These are phyloP conservation scores for Campylomormyrus tamandua DNA, from an alignment of 2,113 vertebrate species.

Conservation along the genomic window DNA sequence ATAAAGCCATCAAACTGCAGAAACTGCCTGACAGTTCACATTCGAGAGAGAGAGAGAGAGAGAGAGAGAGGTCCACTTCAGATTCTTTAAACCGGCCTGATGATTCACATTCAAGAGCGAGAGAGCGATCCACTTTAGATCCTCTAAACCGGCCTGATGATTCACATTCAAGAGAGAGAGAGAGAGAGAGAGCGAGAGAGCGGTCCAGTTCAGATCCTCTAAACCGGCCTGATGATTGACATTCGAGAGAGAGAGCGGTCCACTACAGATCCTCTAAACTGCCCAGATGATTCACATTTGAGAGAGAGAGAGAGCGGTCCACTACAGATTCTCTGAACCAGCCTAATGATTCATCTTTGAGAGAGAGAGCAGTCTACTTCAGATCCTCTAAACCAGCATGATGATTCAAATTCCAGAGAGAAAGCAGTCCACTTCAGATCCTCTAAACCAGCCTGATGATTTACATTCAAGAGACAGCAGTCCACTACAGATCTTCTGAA, in stretches of 20 bases:
- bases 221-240: background rate
- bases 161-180: background rate
- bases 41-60: background rate
- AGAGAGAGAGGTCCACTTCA: background rate
- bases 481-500: background rate
- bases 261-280: background rate
- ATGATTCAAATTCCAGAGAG: background rate
- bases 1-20: conserved; percentile 41
- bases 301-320: background rate
- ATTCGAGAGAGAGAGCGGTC: background rate
- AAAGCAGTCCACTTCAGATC: background rate
- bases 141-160: background rate
- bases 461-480: background rate
- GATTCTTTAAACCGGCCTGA: background rate
- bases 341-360: background rate
- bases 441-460: background rate
- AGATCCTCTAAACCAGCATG: background rate
- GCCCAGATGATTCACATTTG: background rate
- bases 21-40: background rate
- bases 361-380: background rate
- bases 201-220: background rate
- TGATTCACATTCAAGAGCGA: background rate
- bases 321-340: background rate
- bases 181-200: background rate
- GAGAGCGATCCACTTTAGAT: background rate